Conservation (phyloP, 2,888 invertebrate genomes). For the Sphecodes monilicornis region DNA sequence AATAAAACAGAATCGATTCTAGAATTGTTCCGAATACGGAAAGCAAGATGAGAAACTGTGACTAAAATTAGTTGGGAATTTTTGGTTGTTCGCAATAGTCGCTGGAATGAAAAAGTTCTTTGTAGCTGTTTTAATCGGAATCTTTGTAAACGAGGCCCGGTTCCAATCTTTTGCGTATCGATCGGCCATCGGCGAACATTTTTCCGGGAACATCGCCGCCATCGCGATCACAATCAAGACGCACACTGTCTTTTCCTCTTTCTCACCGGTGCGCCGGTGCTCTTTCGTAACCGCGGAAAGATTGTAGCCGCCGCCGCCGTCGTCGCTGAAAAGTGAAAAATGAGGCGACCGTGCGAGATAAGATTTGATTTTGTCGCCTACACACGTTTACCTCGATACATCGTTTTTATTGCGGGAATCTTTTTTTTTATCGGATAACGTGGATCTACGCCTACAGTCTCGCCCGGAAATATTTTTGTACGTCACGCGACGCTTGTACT, state of each 20-base stretch:
- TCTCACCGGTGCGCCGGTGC: slow-evolving; percentile 29
- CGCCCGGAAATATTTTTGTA: neutral
- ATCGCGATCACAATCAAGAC: slow-evolving; percentile 6
- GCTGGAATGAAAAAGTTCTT: neutral
- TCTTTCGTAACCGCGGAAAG: slow-evolving; percentile 38
- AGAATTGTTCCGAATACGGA: no score
- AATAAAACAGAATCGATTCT: no score
- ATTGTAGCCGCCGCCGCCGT: slow-evolving; percentile 23
- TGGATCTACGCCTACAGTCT: neutral
- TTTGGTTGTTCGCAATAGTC: neutral
- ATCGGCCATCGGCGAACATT: slow-evolving; percentile 2
- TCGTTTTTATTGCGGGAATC: slow-evolving; percentile 8
- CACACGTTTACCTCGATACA: neutral
- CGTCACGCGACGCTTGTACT: neutral
- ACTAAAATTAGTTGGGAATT: neutral
- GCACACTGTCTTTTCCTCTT: slow-evolving; percentile 30
- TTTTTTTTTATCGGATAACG: slow-evolving; percentile 1
- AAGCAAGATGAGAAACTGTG: no score
- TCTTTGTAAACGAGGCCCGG: neutral
- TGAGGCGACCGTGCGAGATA: slow-evolving; percentile 12
- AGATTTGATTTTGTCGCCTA: slow-evolving; percentile 28
- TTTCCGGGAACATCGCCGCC: neutral
- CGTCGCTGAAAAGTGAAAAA: slow-evolving; percentile 45
- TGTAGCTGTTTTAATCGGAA: neutral
- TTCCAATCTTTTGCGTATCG: slow-evolving; percentile 34